Base-by-base conservation (phyloP, 2,113 vertebrate species). In the Cyprinodon brontotheroides region DNA sequence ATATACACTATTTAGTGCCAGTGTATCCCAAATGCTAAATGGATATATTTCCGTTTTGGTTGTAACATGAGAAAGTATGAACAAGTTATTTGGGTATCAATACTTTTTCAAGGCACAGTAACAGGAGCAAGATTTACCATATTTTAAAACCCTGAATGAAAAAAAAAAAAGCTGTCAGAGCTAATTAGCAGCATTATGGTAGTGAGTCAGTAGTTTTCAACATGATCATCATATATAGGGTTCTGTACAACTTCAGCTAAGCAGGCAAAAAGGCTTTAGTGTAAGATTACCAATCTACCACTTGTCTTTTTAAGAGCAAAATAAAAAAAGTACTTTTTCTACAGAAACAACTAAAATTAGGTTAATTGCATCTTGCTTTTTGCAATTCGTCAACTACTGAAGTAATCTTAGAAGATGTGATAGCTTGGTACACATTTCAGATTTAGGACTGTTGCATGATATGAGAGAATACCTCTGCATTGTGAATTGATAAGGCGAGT, bases 131-230 rank as follows among this genome's bases (percentile, higher is more conserved):
- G 47, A 48, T 85, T 60, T 77, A 71, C 86, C 70, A 73, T 70
- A 78, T 82, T 74, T 80, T 36, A 40, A 63, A 66, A 91, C 81
- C 85, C 86, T 89, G 86, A 91, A 91, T 74, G 14, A 29, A 50
- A 68, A 91, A 50, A 68, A 91, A 84, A 89, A 83, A 89, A 83
- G 74, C 83, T 82, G 81, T 83, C 80, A 70, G 85, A 86, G 85
- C 86, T 86, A 82, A 77, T 86, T 86, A 87, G 92, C 91, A 92
- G 92, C 91, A 86, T 84, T 71, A 65, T 69, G 73, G 50, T 73
- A 53, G 75, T 81, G 1, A 65, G 71, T 73, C 73, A 74, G 70
- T 68, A 50, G 76, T 70, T 73, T 79, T 73, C 70, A 61, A 86
- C 72, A 43, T 78, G 17, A 36, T 77, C 72, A 75, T 72, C 77